These are phyloP conservation scores for Tetropium fuscum DNA, from an alignment of 2,888 invertebrate species.

Conservation along the genomic window DNA sequence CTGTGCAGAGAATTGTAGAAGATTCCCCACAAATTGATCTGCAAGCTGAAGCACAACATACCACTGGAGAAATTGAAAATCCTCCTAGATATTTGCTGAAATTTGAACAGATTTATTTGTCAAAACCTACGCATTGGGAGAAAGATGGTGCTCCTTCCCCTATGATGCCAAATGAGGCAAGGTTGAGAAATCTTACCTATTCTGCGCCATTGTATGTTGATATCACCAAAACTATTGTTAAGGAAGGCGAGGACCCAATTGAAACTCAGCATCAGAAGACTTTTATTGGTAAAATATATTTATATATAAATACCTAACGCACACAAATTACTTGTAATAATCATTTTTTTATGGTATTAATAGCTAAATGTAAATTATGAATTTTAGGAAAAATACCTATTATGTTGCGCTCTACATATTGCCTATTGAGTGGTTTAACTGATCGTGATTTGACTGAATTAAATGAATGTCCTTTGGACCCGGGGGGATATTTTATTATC, in stretches of 20 bases:
- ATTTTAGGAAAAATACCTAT: slow-evolving; percentile 90
- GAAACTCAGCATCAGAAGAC: slow-evolving; percentile 84
- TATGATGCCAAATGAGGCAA: slow-evolving; percentile 99
- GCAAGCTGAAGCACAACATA: slow-evolving; percentile 97
- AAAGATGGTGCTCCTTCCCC: slow-evolving; percentile 99
- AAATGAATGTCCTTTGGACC: slow-evolving; percentile 99
- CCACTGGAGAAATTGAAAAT: slow-evolving; percentile 90
- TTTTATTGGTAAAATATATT: slow-evolving; percentile 77
- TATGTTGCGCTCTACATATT: slow-evolving; percentile 98
- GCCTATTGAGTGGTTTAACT: slow-evolving; percentile 91
- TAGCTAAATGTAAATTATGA: not conserved
- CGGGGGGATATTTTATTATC: slow-evolving; percentile 99
- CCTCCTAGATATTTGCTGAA: slow-evolving; percentile 93
- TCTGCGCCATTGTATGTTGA: slow-evolving; percentile 99
- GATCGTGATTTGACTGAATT: slow-evolving; percentile 99
- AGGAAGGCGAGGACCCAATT: slow-evolving; percentile 90
- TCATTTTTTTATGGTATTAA: not conserved
- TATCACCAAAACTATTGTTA: slow-evolving; percentile 95
- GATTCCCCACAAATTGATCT: slow-evolving; percentile 98
- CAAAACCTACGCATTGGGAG: slow-evolving; percentile 99
- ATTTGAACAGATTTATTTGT: slow-evolving; percentile 99
- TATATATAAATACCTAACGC: not conserved
- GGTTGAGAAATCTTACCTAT: slow-evolving; percentile 96
- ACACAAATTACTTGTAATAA: not conserved
- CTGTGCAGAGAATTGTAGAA: slow-evolving; percentile 98